Base-by-base conservation (phyloP, 2,113 vertebrate species). In the Noturus placidus region DNA sequence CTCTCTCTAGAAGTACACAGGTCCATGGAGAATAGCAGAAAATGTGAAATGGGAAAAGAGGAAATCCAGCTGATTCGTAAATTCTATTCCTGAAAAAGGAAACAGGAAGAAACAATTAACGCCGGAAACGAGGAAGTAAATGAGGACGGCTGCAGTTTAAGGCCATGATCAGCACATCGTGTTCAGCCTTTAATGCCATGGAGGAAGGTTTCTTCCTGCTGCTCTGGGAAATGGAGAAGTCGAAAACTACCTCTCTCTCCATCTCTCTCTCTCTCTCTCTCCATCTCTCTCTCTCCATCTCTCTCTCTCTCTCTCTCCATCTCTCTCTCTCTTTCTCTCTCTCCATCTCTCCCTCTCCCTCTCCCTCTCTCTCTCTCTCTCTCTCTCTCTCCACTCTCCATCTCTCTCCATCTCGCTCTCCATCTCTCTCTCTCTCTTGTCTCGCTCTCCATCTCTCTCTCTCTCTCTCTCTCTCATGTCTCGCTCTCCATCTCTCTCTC, bases 71-170 rank as follows among this genome's bases (percentile, higher is more conserved):
- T 85, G 83, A 85, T 59, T 72, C 10, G 0, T 25, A 76, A 33
- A 11, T n/a, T 85, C 76, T 59, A 38, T 33, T 59, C 33, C 38
- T 30, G 27, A 22, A 56, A 91, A 80, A 74, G 88, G 84, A 87
- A 77, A 88, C 69, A 63, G 89, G 91, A 89, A 67, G 83, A 87
- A 92, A 90, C 87, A 82, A 87, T 74, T 83, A 80, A 69, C 89
- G 82, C 35, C 79, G 72, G 86, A 83, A 35, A 38, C 38, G 38
- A 67, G 22, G 57, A 35, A 13, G 52, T 0, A 19, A 87, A 82
- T 20, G 86, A 25, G 46, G 20, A 67, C 20, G 5, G n/a, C 33
- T 6, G 57, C 56, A 14, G 72, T 63, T 33, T 13, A 20, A 30
- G 84, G 74, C 38, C 15, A 17, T 15, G 1, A 22, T 19, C n/a